Conservation (phyloP, 2,888 invertebrate species). For the Lysandra coridon region DNA sequence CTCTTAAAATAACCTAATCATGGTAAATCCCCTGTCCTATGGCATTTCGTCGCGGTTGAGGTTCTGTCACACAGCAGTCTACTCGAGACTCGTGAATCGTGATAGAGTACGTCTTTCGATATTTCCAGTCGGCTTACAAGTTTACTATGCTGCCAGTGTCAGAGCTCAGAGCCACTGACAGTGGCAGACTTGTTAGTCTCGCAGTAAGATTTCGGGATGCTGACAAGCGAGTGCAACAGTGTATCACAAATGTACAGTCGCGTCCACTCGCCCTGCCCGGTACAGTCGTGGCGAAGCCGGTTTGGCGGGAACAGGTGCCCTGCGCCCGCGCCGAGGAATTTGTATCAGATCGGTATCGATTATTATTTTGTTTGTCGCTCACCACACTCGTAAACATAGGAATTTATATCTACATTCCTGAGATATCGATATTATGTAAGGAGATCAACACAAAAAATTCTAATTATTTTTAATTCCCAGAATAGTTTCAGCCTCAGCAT, state of each 20-base stretch:
- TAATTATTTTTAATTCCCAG: no score
- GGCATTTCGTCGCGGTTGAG: no score
- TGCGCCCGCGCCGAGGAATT: slow-evolving; percentile 22
- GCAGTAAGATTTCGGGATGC: not conserved
- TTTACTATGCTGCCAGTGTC: no score
- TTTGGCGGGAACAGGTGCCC: slow-evolving; percentile 20
- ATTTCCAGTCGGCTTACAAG: no score
- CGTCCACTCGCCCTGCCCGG: not conserved
- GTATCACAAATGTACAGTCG: not conserved
- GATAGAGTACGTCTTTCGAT: no score
- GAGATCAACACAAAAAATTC: not conserved
- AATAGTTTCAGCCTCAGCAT: not conserved
- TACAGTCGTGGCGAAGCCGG: slow-evolving; percentile 9
- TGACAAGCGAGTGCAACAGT: not conserved
- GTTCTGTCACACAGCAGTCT: no score
- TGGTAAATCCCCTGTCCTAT: no score
- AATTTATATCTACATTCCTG: not conserved
- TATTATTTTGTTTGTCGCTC: slow-evolving; percentile 11
- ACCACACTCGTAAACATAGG: not conserved
- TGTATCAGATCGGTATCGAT: slow-evolving; percentile 27
- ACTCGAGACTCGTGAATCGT: no score
- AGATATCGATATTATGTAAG: not conserved
- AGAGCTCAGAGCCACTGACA: no score
- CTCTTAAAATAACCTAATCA: no score
- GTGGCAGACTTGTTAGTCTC: no score